These are phyloP conservation scores for Alligator sinensis DNA, from an alignment of 2,113 vertebrate species.

Conservation along the genomic window DNA sequence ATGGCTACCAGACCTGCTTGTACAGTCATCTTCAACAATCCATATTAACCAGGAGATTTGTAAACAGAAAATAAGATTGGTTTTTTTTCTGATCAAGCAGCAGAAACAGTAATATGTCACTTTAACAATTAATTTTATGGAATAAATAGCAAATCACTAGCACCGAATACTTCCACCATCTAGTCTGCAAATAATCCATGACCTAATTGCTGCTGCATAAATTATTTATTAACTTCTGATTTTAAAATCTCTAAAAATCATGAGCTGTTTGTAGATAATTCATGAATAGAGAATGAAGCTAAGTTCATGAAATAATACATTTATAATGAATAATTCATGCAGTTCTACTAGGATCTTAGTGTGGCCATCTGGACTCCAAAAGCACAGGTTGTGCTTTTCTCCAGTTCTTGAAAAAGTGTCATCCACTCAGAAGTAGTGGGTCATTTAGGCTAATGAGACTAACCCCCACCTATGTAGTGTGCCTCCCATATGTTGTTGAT, in stretches of 20 bases:
- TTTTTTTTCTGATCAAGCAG: neutral
- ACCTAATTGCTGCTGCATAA: slow-evolving; percentile 1
- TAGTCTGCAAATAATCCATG: neutral
- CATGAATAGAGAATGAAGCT: neutral
- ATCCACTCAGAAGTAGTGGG: neutral
- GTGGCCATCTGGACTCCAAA: neutral
- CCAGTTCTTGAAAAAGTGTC: accelerated
- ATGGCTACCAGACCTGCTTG: neutral
- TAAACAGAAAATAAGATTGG: neutral
- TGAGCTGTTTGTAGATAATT: neutral
- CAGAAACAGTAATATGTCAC: neutral
- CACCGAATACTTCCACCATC: neutral
- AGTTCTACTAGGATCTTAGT: accelerated
- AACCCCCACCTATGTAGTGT: neutral
- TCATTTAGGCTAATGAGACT: neutral
- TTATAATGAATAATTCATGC: neutral
- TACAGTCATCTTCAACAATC: slow-evolving; percentile 29
- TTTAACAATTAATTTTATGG: neutral
- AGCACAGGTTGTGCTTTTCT: neutral
- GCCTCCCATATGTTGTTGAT: neutral
- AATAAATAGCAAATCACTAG: neutral
- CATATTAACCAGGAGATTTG: neutral
- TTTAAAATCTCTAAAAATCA: slow-evolving; percentile 22
- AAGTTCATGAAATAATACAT: neutral
- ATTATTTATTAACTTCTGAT: slow-evolving; percentile 22